These are phyloP conservation scores for Calameuta filiformis DNA, from an alignment of 2,888 invertebrate genomes.

Conservation along the genomic window DNA sequence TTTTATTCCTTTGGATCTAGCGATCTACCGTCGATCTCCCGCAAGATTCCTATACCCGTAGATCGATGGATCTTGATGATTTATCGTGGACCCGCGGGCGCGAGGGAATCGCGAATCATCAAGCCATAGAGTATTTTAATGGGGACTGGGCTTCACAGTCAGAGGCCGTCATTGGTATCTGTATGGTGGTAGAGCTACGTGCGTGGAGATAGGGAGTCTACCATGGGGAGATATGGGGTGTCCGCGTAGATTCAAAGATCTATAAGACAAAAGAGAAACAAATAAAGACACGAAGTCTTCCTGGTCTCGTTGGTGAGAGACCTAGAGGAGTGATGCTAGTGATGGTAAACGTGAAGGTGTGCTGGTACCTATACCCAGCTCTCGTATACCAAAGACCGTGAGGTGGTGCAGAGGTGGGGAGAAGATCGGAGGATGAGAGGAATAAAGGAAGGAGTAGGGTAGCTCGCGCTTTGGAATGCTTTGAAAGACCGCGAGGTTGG, in stretches of 20 bases:
- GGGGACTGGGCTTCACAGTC: slow-evolving; percentile 5
- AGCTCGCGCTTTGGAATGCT: slow-evolving; percentile 64
- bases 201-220: slow-evolving; percentile 1
- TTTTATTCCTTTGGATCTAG: background rate
- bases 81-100: background rate
- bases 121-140: slow-evolving; percentile 39
- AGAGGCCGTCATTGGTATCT: background rate
- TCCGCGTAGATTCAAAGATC: slow-evolving; percentile 34
- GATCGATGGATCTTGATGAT: background rate
- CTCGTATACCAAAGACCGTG: slow-evolving; percentile 8
- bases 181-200: background rate
- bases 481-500: slow-evolving; percentile 63
- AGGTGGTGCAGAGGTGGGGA: slow-evolving; percentile 18
- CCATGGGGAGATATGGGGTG: background rate
- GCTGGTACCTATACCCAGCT: background rate
- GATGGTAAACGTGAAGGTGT: slow-evolving; percentile 7
- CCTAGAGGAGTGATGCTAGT: slow-evolving; percentile 3
- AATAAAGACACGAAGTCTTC: slow-evolving; percentile 45
- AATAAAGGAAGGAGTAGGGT: slow-evolving; percentile 44
- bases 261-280: slow-evolving; percentile 48
- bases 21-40: background rate
- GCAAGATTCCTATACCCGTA: background rate
- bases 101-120: slow-evolving; percentile 15
- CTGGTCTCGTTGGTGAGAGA: slow-evolving; percentile 18
- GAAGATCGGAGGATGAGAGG: slow-evolving; percentile 32